Base-by-base conservation (phyloP, 2,113 vertebrate species). In the Monarcha castaneiventris region DNA sequence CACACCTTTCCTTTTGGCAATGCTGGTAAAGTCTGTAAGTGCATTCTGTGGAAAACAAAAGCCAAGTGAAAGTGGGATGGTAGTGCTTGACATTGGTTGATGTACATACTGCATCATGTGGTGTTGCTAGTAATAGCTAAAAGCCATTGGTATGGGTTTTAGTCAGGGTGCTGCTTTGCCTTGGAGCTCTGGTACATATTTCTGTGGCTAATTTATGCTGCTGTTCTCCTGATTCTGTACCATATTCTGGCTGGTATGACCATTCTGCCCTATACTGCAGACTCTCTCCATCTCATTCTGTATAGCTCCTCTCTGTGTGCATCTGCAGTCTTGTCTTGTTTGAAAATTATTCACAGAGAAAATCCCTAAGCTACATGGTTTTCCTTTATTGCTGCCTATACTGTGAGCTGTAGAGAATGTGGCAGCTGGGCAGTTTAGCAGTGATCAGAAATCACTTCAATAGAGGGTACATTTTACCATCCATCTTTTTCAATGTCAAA, bases 21-120 rank as follows among this genome's bases (percentile, higher is more conserved):
- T 0, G 0, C 26, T 43, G 21, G 9, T 9, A 3, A 32, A 18
- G 54, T 32, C 39, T 78, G 11, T 23, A 3, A 11, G 52, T 6
- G 2, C 32, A 13, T 87, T 26, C n/a, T 52, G 39, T 37, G 73
- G 27, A 29, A 61, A 8, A 55, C 55, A 15, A 44, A 13, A 76
- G 58, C 41, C 11, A 18, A n/a, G 54, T 4, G 49, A 16, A 33
- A 46, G 51, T 3, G 4, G 25, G 22, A 32, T 61, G 32, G 43
- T 22, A 11, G 7, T 23, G 35, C 44, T 72, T 32, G 43, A 6
- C 13, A 1, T 13, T 27, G 46, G 26, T 6, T 43, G 32, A 10
- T 37, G 13, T 12, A 17, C 9, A 1, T 7, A 1, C 16, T 39
- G 61, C 25, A 1, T 8, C 17, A 11, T 9, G 43, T 26, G 41